phyloP scores from a whole-genome alignment of 1,140 invertebrate species.

The Lepidurus packardi region DNA sequence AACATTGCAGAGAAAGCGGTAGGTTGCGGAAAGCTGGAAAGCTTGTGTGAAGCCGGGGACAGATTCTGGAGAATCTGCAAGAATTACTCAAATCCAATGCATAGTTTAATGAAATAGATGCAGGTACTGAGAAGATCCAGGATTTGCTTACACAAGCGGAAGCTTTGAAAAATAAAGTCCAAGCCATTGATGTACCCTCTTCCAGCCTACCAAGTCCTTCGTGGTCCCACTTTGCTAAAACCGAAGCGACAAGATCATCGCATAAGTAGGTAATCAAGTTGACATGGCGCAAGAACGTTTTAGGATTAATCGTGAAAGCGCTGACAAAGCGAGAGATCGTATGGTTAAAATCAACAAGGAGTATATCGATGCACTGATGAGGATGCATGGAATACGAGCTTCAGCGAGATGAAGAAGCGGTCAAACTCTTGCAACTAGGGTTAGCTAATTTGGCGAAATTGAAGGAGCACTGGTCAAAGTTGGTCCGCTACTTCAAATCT shows the following conservation, averaged over 20 bases:
- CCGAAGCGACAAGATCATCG: conserved; percentile 4
- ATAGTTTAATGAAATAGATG: background rate
- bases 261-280: background rate
- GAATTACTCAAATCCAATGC: background rate
- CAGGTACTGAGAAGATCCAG: background rate
- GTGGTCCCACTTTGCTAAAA: background rate
- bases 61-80: background rate
- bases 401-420: conserved; percentile 26
- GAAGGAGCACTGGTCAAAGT: conserved; percentile 26
- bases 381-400: conserved; percentile 23
- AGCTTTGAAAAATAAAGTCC: background rate
- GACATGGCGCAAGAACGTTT: conserved; percentile 9
- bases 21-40: background rate
- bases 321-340: background rate
- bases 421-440: conserved; percentile 26
- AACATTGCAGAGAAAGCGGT: background rate
- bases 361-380: conserved; percentile 17
- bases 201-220: too few species aligned
- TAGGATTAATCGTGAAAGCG: background rate
- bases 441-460: background rate
- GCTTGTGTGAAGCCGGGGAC: background rate
- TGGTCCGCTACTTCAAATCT: conserved; percentile 28
- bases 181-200: too few species aligned
- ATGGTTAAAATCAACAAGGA: conserved; percentile 26
- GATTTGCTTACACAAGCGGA: background rate